Percentiles rank a stretch among this genome's conserved stretches.
These are phyloP conservation scores for Catharus bicknelli DNA, from an alignment of 2,113 vertebrate species.

Conservation along the genomic window DNA sequence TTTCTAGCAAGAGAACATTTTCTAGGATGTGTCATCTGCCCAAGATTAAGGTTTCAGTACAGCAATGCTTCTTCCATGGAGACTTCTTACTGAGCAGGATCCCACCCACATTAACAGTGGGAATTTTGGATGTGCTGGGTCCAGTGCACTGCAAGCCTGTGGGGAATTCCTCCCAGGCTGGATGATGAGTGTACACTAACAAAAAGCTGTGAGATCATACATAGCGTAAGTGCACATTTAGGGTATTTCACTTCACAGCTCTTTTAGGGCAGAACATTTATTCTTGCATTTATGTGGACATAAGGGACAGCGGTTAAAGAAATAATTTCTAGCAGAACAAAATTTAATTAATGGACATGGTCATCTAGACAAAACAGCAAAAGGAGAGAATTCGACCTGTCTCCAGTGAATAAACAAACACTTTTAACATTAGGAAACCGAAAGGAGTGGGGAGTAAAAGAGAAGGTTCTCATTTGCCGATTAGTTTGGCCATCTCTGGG, in stretches of 20 bases:
- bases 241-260: not conserved
- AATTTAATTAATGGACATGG: not conserved
- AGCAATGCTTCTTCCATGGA: not conserved
- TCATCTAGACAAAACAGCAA: not conserved
- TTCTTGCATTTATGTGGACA: not conserved
- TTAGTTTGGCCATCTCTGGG: not conserved
- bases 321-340: not conserved
- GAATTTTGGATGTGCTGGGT: not conserved
- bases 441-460: not conserved
- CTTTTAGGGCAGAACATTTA: not conserved
- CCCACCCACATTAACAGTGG: not conserved
- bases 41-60: not conserved
- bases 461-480: not conserved
- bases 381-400: not conserved
- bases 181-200: not conserved
- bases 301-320: not conserved
- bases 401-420: rapidly evolving
- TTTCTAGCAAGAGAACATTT: not conserved
- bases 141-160: not conserved
- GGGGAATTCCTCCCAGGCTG: not conserved
- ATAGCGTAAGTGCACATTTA: not conserved
- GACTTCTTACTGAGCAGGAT: not conserved
- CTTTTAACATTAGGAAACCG: not conserved
- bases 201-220: not conserved
- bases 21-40: not conserved